Base-by-base conservation (phyloP, 2,888 invertebrate genomes). In the Creontiades dilutus region DNA sequence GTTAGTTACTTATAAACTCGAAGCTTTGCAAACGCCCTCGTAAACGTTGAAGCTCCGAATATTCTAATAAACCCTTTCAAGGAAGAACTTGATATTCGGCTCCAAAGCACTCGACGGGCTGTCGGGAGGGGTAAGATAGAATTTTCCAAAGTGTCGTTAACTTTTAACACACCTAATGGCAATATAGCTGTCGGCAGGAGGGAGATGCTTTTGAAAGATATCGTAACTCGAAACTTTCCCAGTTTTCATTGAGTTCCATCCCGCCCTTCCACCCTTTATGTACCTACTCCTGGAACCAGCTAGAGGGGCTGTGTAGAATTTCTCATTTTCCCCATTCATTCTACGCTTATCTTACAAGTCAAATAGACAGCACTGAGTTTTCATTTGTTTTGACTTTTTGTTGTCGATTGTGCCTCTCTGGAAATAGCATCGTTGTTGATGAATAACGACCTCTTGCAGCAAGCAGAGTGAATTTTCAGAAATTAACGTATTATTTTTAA, bases 111-210 rank as follows among this genome's bases (percentile, higher is more conserved):
- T 68, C 68, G 19, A 68, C 23, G 68, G 23, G 68, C 68, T 68
- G 68, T 68, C 68, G 68, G 23, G 68, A 68, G 68, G 68, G 23
- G 68, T 68, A 23, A 23, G 23, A 68, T 68, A 68, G 68, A 82
- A 86, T 75, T 86, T 86, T 86, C 75, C 75, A 61, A 86, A 86
- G 37, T 86, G 86, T 75, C 86, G 86, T 86, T 86, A 86, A 86
- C 75, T 86, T 86, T 86, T 86, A 86, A 86, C 68, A 19, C 86
- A 68, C 68, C 86, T 68, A 68, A 86, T 47, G 75, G 86, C 86
- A 86, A 86, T 86, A 86, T 61, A 86, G 86, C 48, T 48, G 86
- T 46, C 46, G 68, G 48, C 47, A 48, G n/a, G 52, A 37, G 23
- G 47, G 81, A 47, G 81, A 47, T 47, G 37, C 47, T n/a, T 48